Evolutionary conservation across 2,888 invertebrate species (phyloP).

Genomic region (Odontomyia ornata): DNA sequence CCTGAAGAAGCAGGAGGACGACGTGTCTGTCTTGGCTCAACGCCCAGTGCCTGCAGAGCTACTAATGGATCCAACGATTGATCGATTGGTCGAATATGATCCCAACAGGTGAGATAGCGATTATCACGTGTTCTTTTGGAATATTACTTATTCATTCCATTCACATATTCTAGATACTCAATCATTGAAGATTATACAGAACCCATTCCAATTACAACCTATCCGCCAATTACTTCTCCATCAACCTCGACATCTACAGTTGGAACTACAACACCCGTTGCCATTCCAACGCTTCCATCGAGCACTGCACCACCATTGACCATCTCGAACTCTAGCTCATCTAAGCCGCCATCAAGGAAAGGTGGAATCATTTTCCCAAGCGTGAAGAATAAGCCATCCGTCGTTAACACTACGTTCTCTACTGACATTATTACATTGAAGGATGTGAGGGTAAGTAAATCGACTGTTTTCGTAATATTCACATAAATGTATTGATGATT

Average conservation of each 20-base stretch:
- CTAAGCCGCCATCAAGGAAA: conserved; percentile 69
- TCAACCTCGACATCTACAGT: conserved; percentile 53
- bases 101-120: conserved; percentile 70
- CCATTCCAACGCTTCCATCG: conserved; percentile 54
- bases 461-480: too few relatives aligned
- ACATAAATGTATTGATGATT: too few relatives aligned
- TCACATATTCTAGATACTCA: conserved; percentile 58
- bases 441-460: conserved; percentile 79
- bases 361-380: conserved; percentile 90
- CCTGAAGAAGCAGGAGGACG: conserved; percentile 85
- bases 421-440: conserved; percentile 80
- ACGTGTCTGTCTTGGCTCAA: conserved; percentile 80
- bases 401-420: conserved; percentile 83
- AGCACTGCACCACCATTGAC: conserved; percentile 52
- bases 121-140: background rate
- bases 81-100: conserved; percentile 81
- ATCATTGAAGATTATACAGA: conserved; percentile 61
- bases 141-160: conserved; percentile 14
- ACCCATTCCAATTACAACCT: conserved; percentile 59
- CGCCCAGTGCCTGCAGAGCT: conserved; percentile 79
- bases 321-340: conserved; percentile 55
- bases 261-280: conserved; percentile 51
- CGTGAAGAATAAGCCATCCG: conserved; percentile 88
- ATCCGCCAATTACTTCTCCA: conserved; percentile 54
- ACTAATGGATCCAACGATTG: conserved; percentile 79